Evolutionary conservation across 2,797 vertebrate genomes (phyloP).

Genomic region (Smutsia gigantea): DNA sequence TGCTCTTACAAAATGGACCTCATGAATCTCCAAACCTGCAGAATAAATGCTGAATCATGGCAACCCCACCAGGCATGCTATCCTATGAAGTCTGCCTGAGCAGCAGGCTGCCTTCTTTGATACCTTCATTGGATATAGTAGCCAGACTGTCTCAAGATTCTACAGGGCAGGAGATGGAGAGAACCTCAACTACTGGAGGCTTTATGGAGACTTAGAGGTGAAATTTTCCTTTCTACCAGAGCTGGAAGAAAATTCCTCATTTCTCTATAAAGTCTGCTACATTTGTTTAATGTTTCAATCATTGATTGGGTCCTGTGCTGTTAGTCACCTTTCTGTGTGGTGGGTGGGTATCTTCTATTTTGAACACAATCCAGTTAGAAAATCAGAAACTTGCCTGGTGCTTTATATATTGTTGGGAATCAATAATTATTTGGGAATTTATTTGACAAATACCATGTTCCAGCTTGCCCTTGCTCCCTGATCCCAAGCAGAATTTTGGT

Average conservation of each 20-base stretch:
- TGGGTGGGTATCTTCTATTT: background rate
- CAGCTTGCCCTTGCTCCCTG: conserved; percentile 16
- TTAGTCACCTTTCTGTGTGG: background rate
- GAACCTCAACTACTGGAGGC: background rate
- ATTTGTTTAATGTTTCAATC: background rate
- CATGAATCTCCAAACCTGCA: background rate
- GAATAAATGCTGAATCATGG: background rate
- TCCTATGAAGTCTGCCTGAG: background rate
- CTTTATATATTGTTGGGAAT: background rate
- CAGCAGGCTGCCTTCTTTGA: background rate
- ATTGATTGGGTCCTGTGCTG: background rate
- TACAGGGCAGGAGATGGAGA: background rate
- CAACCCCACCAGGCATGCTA: background rate
- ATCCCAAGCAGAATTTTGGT: background rate
- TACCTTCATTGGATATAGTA: background rate
- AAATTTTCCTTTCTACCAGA: background rate
- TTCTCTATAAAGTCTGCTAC: background rate
- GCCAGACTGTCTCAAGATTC: background rate
- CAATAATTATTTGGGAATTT: background rate
- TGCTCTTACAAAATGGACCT: background rate
- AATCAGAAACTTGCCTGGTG: background rate
- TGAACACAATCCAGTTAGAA: background rate
- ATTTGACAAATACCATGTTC: background rate
- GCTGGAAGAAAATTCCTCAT: background rate
- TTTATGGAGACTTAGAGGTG: background rate